Conservation (phyloP, 2,888 invertebrate species). For the Caenorhabditis uteleia region DNA sequence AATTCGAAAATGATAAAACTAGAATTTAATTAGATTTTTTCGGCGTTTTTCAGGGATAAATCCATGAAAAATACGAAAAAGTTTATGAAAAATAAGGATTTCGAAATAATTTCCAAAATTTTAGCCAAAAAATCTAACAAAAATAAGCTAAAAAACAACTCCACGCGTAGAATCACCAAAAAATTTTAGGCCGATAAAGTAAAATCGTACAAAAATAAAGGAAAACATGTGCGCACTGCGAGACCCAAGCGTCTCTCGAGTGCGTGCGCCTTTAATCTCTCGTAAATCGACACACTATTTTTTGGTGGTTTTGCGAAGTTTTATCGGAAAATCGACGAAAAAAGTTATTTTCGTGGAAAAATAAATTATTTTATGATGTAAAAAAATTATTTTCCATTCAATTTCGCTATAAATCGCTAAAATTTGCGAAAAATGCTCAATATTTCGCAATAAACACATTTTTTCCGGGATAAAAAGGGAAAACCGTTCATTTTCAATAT, state of each 20-base stretch:
- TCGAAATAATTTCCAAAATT: too few relatives aligned
- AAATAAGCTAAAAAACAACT: conserved; percentile 3
- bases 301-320: conserved; percentile 1
- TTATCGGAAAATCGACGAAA: conserved; percentile 6
- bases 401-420: too few relatives aligned
- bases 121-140: conserved; percentile 2
- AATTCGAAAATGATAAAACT: not conserved
- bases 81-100: not conserved
- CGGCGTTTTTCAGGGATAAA: too few relatives aligned
- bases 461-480: too few relatives aligned
- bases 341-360: conserved; percentile 1
- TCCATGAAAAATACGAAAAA: conserved; percentile 1
- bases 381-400: too few relatives aligned
- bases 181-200: conserved; percentile 14
- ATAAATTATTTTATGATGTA: too few relatives aligned
- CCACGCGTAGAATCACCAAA: not conserved
- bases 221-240: conserved; percentile 3
- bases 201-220: not conserved
- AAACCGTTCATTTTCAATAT: too few relatives aligned
- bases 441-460: too few relatives aligned
- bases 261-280: conserved; percentile 20
- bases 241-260: conserved; percentile 4
- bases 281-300: conserved; percentile 22
- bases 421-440: too few relatives aligned
- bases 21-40: too few relatives aligned